Evolutionary conservation across 2,797 vertebrate species (phyloP).

Genomic region (Iguana delicatissima): DNA sequence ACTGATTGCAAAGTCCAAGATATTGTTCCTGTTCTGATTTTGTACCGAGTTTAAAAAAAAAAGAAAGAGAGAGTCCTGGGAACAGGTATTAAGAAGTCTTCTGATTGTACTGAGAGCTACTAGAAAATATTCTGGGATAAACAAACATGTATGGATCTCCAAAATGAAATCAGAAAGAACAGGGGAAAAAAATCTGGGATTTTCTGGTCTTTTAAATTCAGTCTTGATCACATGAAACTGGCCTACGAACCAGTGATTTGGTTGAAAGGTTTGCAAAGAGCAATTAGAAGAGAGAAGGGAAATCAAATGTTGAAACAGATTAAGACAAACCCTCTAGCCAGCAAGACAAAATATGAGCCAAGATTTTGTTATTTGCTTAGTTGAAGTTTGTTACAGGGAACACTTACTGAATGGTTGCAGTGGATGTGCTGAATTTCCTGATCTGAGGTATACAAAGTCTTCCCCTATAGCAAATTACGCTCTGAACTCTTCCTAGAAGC

Average conservation of each 20-base stretch:
- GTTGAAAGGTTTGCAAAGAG: conserved; percentile 28
- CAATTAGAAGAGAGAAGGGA: conserved; percentile 50
- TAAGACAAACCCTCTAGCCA: background rate
- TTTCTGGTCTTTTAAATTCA: background rate
- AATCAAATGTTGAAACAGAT: conserved; percentile 59
- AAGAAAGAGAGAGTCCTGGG: too few species aligned
- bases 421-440: background rate
- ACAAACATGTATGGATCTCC: too few species aligned
- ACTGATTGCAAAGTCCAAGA: too few species aligned
- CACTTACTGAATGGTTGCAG: background rate
- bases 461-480: too few species aligned
- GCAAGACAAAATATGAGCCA: conserved; percentile 54
- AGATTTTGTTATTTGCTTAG: conserved; percentile 8
- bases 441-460: background rate
- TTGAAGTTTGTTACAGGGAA: background rate
- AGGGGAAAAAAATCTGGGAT: too few species aligned
- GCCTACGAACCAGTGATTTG: conserved; percentile 32
- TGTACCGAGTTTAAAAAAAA: too few species aligned
- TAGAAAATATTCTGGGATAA: too few species aligned
- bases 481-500: too few species aligned
- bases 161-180: too few species aligned
- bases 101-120: too few species aligned
- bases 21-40: too few species aligned
- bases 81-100: too few species aligned
- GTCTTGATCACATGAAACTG: conserved; percentile 53